Evolutionary conservation across 1,140 invertebrate genomes (phyloP).

Genomic region (Neotoxoptera formosana): DNA sequence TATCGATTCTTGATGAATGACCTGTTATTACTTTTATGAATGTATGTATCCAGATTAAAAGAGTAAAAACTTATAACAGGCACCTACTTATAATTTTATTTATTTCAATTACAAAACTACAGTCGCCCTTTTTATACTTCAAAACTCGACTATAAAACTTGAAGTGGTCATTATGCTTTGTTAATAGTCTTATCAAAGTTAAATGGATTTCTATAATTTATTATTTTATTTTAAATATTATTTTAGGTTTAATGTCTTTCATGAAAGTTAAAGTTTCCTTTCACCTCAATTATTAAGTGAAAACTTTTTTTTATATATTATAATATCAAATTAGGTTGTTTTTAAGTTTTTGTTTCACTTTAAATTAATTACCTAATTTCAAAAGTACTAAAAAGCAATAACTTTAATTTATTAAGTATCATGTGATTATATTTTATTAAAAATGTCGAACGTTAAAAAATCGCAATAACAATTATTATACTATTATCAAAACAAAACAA

Average conservation of each 20-base stretch:
- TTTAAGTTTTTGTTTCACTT: not conserved
- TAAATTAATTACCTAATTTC: not conserved
- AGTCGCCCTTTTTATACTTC: not conserved
- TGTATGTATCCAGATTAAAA: not conserved
- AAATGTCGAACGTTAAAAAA: not conserved
- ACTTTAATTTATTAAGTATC: not conserved
- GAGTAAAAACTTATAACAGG: not conserved
- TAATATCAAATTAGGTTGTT: not conserved
- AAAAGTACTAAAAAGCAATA: not conserved
- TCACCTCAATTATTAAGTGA: not conserved
- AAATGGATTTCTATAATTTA: slow-evolving; percentile 29
- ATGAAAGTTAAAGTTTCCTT: not conserved
- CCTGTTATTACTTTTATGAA: not conserved
- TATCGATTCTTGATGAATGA: not conserved
- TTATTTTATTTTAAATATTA: slow-evolving; percentile 1
- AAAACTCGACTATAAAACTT: not conserved
- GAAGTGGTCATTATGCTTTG: not conserved
- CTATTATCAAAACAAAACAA: no score
- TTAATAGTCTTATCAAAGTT: not conserved
- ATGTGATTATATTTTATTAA: not conserved
- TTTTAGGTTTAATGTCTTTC: not conserved
- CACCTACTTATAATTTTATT: not conserved
- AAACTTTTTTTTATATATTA: not conserved
- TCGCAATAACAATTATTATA: not conserved
- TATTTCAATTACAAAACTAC: not conserved